phyloP scores from a whole-genome alignment of 2,113 vertebrate genomes.

The Andinoacara biseriatus region DNA sequence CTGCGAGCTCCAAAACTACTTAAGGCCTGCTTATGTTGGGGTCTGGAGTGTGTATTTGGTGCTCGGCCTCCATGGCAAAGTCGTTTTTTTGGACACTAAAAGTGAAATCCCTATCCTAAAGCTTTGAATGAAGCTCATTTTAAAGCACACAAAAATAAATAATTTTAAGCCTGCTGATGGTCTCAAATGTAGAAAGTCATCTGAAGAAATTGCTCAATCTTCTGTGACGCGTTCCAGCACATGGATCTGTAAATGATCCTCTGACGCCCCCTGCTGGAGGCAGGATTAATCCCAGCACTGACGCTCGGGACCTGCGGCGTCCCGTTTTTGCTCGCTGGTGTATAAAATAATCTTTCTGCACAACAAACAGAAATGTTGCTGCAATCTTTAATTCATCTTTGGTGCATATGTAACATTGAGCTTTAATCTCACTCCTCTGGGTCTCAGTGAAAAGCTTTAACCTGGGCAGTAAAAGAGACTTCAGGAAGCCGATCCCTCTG shows the following conservation, averaged over 20 bases:
- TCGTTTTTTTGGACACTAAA: not conserved
- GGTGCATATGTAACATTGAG: conserved; percentile 41
- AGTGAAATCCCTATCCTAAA: not conserved
- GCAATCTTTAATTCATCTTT: not conserved
- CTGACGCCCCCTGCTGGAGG: conserved; percentile 63
- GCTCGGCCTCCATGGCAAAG: not conserved
- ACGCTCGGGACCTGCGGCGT: no score
- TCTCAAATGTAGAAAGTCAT: not conserved
- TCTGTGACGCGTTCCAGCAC: not conserved
- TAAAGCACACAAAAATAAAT: not conserved
- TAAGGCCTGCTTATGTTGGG: not conserved
- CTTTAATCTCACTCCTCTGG: conserved; percentile 40
- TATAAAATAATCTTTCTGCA: not conserved
- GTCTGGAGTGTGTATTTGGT: not conserved
- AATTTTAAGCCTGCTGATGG: not conserved
- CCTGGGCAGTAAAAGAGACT: conserved; percentile 38
- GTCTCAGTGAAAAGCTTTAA: conserved; percentile 39
- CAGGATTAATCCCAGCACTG: not conserved
- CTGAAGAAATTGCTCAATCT: not conserved
- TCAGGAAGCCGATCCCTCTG: conserved; percentile 48
- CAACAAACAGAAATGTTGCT: not conserved
- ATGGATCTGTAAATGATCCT: not conserved
- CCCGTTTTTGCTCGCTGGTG: not conserved
- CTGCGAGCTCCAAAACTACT: conserved; percentile 3
- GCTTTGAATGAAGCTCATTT: not conserved